Evolutionary conservation across 2,888 invertebrate genomes (phyloP), one percentile per base, ranked within the genome.

Genomic region (Synergus japonicus): DNA sequence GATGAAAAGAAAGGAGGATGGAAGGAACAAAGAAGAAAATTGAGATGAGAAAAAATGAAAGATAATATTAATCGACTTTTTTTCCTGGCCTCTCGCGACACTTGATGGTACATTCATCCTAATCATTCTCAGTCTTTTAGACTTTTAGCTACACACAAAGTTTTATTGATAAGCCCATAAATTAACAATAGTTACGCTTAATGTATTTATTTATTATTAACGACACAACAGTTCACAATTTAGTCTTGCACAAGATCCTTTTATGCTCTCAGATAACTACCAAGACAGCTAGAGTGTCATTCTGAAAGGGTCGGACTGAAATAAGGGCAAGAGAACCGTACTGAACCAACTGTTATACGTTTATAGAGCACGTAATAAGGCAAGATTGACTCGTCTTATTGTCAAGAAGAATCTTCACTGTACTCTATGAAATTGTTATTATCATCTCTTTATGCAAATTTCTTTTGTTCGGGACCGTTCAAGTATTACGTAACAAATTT

Each of bases 1-100:
- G 41, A n/a, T 43, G 67, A 66, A 77, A 49, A 54, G 63, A 76
- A 67, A 41, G 64, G 66, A 78, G 80, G 4, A 22, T 46, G 37
- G 37, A 37, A 37, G 37, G 3, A 37, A 5, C 5, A 7, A 5
- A 37, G 37, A 37, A 37, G 37, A 37, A 37, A 37, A 37, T 37
- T 37, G 37, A 78, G 22, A 60, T 37, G 15, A 64, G 46, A 60
- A 10, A 46, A n/a, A 46, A 41, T 37, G 22, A 54, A 49, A 41
- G 4, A 37, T n/a, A 49, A 9, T n/a, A 54, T 8, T 54, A n/a
- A 54, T 54, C 8, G 54, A n/a, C 54, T 54, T 8, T 54, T 37
- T 66, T 49, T 54, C 73, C 73, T 37, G 37, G 49, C 54, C 73
- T 54, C 49, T 49, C 29, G 37, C 54, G 54, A 73, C 49, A 54